Evolutionary conservation across 2,797 vertebrate species (phyloP).

Genomic region (Phylloscopus collybita): DNA sequence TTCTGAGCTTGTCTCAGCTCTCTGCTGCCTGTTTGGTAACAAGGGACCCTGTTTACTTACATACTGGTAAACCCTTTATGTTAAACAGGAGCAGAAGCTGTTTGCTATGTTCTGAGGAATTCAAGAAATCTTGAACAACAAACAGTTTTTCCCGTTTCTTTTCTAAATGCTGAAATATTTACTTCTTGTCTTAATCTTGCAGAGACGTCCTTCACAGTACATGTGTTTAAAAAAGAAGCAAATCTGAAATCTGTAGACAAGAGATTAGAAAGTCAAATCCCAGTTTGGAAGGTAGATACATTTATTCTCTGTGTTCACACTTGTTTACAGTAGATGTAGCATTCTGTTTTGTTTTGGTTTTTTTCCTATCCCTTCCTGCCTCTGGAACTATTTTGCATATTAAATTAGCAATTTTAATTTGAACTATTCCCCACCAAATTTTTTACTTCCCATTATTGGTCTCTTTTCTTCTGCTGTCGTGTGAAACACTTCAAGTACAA

Average conservation of each 20-base stretch:
- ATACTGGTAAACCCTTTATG: background rate
- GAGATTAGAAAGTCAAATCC: background rate
- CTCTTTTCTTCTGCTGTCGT: background rate
- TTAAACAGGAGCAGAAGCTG: conserved; percentile 8
- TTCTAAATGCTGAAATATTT: background rate
- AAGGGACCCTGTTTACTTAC: background rate
- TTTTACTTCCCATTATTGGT: background rate
- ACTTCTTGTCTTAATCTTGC: conserved; percentile 12
- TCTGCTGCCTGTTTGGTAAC: conserved; percentile 15
- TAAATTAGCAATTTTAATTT: conserved; percentile 33
- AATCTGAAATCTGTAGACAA: background rate
- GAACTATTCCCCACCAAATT: background rate
- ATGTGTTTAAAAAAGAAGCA: background rate
- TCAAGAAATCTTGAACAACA: background rate
- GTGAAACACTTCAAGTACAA: background rate
- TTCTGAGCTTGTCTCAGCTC: conserved; percentile 5
- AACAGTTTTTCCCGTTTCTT: background rate
- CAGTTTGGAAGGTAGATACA: background rate
- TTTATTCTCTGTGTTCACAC: background rate
- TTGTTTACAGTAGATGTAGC: background rate
- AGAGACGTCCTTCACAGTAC: background rate
- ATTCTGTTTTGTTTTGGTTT: background rate
- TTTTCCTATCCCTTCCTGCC: background rate
- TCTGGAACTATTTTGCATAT: background rate
- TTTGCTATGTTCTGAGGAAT: background rate